Evolutionary conservation across 2,113 vertebrate genomes (phyloP), one percentile per base, ranked within the genome.

Genomic region (Conger conger): DNA sequence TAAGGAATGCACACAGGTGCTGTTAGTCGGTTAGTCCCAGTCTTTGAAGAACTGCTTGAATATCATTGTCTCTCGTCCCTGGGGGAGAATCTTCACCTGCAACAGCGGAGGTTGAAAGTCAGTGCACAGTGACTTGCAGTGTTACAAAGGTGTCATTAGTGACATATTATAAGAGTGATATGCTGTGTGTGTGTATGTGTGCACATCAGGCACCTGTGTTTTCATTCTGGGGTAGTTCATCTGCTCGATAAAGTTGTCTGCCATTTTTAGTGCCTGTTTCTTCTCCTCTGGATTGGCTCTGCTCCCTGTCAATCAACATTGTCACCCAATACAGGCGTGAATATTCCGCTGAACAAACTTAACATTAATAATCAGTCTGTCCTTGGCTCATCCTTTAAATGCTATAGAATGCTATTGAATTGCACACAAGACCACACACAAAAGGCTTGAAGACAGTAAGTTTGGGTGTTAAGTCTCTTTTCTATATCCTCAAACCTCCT

Each of bases 251-350:
- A 97, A 97, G 87, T 91, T 94, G 88, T 99, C 96, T 0, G 97
- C 96, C 89, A 97, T 96, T 33, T 92, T 94, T 1, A 98, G 91
- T 30, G 97, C 96, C 0, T 87, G 94, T 80, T 89, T 94, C 86
- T 96, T 94, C 91, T 98, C 97, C 83, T 94, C 95, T 20, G 94
- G 93, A 0, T 96, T 98, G 5, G 97, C 97, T 86, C 94, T 96
- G 0, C 86, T 91, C 36, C 97, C 97, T 98, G 91, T n/a, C 2
- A 83, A 83, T 54, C 50, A 88, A 2, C 6, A 63, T 27, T 73
- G 63, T 73, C 11, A 73, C 23, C 63, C 63, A 73, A 13, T 73
- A 63, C 23, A 36, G 27, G 33, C 15, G 11, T 23, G 57, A 63
- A 63, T 63, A 73, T 27, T 3, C 73, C 77, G 30, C 42, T 54